Conservation (phyloP, 2,888 invertebrate genomes). For the Dynastes maya region DNA sequence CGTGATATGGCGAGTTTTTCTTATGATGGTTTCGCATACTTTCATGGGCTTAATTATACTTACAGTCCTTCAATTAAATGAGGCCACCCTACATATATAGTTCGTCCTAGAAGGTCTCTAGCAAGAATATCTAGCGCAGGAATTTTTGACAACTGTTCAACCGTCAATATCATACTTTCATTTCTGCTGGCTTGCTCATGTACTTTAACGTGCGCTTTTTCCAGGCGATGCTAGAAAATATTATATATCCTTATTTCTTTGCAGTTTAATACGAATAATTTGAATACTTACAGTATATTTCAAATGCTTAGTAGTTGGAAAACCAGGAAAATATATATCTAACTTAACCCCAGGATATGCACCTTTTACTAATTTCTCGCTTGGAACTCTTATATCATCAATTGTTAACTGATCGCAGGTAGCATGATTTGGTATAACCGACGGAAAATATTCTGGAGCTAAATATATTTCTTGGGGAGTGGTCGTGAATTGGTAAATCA, state of each 20-base stretch:
- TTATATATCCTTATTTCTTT: constrained; percentile 47
- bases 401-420: constrained; percentile 71
- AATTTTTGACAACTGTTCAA: constrained; percentile 71
- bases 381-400: constrained; percentile 75
- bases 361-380: constrained; percentile 77
- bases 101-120: constrained; percentile 79
- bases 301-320: constrained; percentile 92
- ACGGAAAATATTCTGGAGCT: constrained; percentile 78
- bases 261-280: not conserved
- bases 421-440: constrained; percentile 75
- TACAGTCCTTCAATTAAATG: constrained; percentile 89
- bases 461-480: constrained; percentile 75
- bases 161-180: constrained; percentile 86
- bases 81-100: constrained; percentile 92
- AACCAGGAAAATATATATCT: constrained; percentile 88
- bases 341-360: constrained; percentile 79
- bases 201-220: constrained; percentile 84
- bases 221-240: constrained; percentile 69
- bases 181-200: constrained; percentile 89
- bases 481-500: constrained; percentile 80
- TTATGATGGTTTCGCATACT: too few relatives aligned
- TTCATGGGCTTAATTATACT: constrained; percentile 60
- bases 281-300: constrained; percentile 78
- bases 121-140: constrained; percentile 69
- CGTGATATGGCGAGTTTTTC: too few relatives aligned